Conservation (phyloP, 2,888 invertebrate species). For the Agriotes lineatus region DNA sequence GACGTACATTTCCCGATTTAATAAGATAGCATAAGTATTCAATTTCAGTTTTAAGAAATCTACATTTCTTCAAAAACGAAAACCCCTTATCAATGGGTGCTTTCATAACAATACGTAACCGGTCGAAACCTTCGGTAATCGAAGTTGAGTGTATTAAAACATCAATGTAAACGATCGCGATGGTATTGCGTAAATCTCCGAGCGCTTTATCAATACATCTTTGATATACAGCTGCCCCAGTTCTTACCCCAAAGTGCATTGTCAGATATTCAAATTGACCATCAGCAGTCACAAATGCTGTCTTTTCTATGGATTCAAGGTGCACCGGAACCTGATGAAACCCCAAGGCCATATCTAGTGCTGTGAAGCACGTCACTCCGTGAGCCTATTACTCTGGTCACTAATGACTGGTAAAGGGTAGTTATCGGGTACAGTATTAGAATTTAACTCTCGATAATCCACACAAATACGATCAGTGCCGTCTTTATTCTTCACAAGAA, state of each 20-base stretch:
- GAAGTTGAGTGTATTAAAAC: background rate
- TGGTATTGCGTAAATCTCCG: background rate
- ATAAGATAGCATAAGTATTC: background rate
- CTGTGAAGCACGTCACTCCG: too few relatives aligned
- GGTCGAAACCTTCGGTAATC: background rate
- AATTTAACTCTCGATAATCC: background rate
- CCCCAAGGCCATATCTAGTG: background rate
- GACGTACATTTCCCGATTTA: background rate
- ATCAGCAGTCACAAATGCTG: background rate
- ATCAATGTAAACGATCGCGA: background rate
- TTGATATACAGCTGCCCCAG: background rate
- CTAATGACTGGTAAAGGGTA: background rate
- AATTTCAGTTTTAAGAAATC: background rate
- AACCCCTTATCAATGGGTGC: background rate
- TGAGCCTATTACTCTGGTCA: too few relatives aligned
- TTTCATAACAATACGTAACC: background rate
- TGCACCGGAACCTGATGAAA: background rate
- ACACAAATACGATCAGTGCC: slow-evolving; percentile 32
- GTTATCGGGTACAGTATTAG: background rate
- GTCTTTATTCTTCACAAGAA: background rate
- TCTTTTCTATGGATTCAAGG: background rate
- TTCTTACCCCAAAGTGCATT: background rate
- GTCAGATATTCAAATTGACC: background rate
- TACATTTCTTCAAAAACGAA: background rate
- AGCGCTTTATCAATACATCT: background rate